A percentile compares a stretch with the other conserved stretches of the same genome.
Evolutionary conservation across 2,113 vertebrate genomes (phyloP).

Genomic region (Upupa epops): DNA sequence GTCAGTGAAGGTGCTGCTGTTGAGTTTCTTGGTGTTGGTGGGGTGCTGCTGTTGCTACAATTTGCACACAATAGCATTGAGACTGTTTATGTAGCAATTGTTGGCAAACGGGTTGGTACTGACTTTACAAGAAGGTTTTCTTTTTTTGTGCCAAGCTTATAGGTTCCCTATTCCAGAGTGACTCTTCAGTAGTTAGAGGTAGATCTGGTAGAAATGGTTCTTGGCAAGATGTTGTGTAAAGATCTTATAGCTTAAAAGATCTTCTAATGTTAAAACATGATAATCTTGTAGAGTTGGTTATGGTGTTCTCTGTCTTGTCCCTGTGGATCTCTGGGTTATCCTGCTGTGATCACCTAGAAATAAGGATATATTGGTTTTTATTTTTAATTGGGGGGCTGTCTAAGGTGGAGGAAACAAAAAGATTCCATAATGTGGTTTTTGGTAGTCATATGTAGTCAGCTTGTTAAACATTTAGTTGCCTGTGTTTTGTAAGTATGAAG

Average conservation of each 20-base stretch:
- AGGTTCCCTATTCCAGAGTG: neutral
- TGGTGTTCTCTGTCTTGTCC: neutral
- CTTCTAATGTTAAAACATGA: neutral
- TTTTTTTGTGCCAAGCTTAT: neutral
- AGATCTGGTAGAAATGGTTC: neutral
- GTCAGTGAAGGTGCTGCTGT: neutral
- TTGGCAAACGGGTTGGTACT: neutral
- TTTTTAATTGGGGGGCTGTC: neutral
- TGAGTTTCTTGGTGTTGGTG: neutral
- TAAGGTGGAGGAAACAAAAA: neutral
- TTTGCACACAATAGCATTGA: neutral
- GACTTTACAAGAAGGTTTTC: neutral
- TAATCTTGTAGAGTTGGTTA: rapidly evolving
- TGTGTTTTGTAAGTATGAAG: slow-evolving; percentile 31
- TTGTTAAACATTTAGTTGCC: slow-evolving; percentile 20
- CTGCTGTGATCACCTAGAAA: neutral
- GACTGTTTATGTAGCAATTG: neutral
- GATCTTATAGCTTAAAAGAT: neutral
- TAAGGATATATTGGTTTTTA: rapidly evolving
- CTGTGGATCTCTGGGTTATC: neutral
- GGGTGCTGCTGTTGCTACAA: neutral
- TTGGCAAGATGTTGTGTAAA: neutral
- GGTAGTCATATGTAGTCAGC: neutral
- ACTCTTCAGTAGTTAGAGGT: rapidly evolving
- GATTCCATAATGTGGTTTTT: neutral